Conservation (phyloP, 2,888 invertebrate genomes). For the Thysanoteuthis rhombus region DNA sequence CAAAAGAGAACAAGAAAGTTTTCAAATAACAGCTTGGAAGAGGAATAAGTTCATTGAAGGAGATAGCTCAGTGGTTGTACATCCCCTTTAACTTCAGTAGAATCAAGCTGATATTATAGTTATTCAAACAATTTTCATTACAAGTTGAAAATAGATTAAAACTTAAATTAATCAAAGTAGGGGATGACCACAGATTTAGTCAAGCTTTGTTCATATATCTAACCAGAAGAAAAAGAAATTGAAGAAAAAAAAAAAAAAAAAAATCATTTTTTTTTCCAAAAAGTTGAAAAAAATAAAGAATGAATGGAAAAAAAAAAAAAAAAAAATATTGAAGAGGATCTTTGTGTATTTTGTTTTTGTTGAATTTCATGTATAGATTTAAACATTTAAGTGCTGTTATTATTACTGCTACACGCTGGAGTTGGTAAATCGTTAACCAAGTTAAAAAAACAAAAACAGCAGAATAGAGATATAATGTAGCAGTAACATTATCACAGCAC, state of each 20-base stretch:
- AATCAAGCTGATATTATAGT: too few species aligned
- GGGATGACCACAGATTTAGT: not conserved
- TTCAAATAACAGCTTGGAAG: too few species aligned
- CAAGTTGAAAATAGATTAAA: too few species aligned
- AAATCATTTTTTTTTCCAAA: too few species aligned
- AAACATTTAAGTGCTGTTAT: not conserved
- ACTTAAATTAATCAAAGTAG: not conserved
- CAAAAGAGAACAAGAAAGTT: too few species aligned
- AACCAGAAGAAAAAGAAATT: not conserved
- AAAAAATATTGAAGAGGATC: not conserved
- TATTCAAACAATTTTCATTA: too few species aligned
- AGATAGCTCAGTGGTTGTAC: too few species aligned
- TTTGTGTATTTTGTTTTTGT: constrained; percentile 1
- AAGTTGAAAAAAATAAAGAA: too few species aligned
- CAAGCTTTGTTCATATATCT: not conserved
- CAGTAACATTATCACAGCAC: not conserved
- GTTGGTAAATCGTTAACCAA: not conserved
- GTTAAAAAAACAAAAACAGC: not conserved
- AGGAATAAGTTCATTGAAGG: too few species aligned
- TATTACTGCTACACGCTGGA: not conserved
- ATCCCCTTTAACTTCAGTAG: too few species aligned
- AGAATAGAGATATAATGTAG: not conserved
- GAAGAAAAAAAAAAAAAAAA: too few species aligned
- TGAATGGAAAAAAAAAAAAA: not conserved
- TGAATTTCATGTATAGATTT: not conserved